These are phyloP conservation scores for Poecilia wingei DNA, from an alignment of 2,797 vertebrate species.

Conservation along the genomic window DNA sequence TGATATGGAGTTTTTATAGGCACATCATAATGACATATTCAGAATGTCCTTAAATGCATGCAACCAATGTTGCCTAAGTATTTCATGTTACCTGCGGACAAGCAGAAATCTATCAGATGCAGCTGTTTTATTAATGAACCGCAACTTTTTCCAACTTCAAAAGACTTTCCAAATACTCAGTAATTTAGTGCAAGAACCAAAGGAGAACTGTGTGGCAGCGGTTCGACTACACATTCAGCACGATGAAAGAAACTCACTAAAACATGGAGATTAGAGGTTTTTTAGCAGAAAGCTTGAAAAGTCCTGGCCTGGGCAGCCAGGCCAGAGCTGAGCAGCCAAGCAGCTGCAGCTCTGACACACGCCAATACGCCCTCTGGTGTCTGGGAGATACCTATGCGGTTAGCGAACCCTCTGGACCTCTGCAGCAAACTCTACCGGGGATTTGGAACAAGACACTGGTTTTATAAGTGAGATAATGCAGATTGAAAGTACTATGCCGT, in stretches of 20 bases:
- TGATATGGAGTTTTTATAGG: background rate
- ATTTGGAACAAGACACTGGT: background rate
- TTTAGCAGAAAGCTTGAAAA: background rate
- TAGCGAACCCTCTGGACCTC: slow-evolving; percentile 22
- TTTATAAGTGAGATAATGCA: background rate
- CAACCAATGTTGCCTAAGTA: background rate
- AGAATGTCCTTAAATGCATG: background rate
- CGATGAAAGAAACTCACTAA: background rate
- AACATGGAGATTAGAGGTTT: background rate
- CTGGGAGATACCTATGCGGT: slow-evolving; percentile 20
- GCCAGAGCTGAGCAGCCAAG: slow-evolving; percentile 9
- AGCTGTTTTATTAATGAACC: background rate
- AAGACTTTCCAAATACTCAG: background rate
- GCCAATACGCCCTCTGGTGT: slow-evolving; percentile 82
- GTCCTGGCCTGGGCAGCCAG: background rate
- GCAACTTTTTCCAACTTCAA: background rate
- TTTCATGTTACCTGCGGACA: background rate
- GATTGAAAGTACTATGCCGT: background rate
- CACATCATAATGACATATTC: background rate
- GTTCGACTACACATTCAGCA: background rate
- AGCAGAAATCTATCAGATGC: background rate
- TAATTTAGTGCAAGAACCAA: background rate
- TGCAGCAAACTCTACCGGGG: background rate
- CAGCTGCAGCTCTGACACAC: slow-evolving; percentile 37
- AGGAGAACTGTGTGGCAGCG: background rate